Conservation (phyloP, 2,797 vertebrate species). For the Discoglossus pictus region DNA sequence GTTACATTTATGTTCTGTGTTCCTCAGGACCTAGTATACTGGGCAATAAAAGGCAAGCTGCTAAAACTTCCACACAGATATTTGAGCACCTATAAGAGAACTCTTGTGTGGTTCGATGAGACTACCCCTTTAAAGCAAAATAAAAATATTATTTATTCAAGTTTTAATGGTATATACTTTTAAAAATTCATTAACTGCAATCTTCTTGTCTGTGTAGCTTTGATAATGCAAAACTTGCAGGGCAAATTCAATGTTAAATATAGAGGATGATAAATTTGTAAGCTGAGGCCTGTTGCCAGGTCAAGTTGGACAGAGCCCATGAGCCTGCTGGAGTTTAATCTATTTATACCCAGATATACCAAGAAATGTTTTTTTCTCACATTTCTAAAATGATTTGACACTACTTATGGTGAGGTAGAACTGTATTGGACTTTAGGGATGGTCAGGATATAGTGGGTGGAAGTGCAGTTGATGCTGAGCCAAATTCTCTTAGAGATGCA, state of each 20-base stretch:
- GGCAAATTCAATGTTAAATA: conserved; percentile 18
- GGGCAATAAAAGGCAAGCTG: too few species aligned
- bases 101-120: too few species aligned
- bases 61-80: too few species aligned
- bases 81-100: too few species aligned
- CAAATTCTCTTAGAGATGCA: conserved; percentile 3
- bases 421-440: conserved; percentile 2
- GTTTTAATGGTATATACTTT: too few species aligned
- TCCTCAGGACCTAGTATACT: too few species aligned
- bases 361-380: conserved; percentile 16
- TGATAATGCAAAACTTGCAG: too few species aligned
- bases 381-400: conserved; percentile 17
- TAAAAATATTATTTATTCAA: too few species aligned
- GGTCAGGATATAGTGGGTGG: conserved; percentile 3
- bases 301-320: conserved; percentile 24
- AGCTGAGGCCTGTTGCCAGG: conserved; percentile 23
- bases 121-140: too few species aligned
- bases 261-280: conserved; percentile 27
- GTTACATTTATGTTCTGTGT: too few species aligned
- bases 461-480: background rate
- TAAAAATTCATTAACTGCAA: too few species aligned
- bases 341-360: conserved; percentile 28
- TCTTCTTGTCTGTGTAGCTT: too few species aligned
- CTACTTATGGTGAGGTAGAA: conserved; percentile 14
- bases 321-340: conserved; percentile 19